Evolutionary conservation across 1,140 invertebrate genomes (phyloP), one percentile per base, ranked within the genome.

Genomic region (Penaeus japonicus): DNA sequence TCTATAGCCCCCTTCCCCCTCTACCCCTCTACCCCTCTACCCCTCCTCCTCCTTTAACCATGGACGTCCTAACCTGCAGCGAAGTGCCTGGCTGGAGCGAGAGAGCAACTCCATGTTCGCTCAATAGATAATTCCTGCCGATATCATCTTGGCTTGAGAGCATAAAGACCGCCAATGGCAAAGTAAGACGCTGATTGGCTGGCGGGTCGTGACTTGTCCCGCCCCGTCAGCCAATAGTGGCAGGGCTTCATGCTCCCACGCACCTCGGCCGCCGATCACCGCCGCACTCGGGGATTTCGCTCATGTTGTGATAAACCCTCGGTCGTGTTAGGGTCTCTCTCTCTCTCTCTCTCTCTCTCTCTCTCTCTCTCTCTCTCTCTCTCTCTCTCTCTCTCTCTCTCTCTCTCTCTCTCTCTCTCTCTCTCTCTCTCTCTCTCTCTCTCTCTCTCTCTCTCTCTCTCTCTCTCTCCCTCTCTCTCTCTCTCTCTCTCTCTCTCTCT

Each of bases 141-240:
- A 77, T 77, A 77, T 77, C 73, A 77, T 77, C 73, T 32, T 20
- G 39, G 39, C 27, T 27, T 27, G 73, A 77, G 73, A 77, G 73
- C 30, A 39, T 77, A 77, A 77, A 77, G n/a, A 77, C 73, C 73
- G 73, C 73, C 73, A 77, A 77, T 77, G 73, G 73, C 73, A 77
- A 77, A 35, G 73, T 77, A 24, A 39, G 73, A 77, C 39, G 73
- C 73, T 77, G 73, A 77, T 77, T 77, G 73, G 73, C 73, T 39
- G 73, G 73, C 73, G 20, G 30, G 39, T 24, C 30, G 62, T 70
- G 62, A 24, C n/a, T 77, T 20, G 30, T 32, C 30, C 73, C 20
- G 30, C 73, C 73, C 73, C 20, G 27, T 39, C 73, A 77, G 73
- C 73, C 73, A 24, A 77, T 24, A 18, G 73, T 39, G n/a, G 20